These are phyloP conservation scores for Sanderia malayensis DNA, from an alignment of 30 jellyfish, hydroid and myxozoan genomes.

Conservation along the genomic window DNA sequence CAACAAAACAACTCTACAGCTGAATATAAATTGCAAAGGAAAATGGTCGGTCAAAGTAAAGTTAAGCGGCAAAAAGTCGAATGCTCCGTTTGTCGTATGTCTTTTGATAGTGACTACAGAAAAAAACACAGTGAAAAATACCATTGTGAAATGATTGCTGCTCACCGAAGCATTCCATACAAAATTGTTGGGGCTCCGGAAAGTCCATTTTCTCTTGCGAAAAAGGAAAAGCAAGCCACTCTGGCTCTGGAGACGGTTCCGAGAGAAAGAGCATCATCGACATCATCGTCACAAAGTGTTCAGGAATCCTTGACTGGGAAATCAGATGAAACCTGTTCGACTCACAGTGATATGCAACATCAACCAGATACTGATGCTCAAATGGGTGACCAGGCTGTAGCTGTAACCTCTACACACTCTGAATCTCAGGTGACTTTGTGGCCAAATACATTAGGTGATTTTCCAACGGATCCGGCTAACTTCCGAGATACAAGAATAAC, in stretches of 20 bases:
- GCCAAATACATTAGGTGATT: constrained; percentile 1
- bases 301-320: constrained; percentile 20
- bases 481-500: neutral
- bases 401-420: constrained; percentile 7
- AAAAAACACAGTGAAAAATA: constrained; percentile 7
- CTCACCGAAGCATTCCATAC: constrained; percentile 12
- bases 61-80: neutral
- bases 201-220: constrained; percentile 15
- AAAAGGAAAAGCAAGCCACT: neutral
- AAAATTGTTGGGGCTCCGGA: constrained; percentile 20
- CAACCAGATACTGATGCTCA: constrained; percentile 13
- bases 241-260: constrained; percentile 4
- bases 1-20: no score
- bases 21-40: no score
- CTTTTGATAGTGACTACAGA: constrained; percentile 13
- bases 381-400: constrained; percentile 9
- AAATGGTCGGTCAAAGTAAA: no score
- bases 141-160: constrained; percentile 26
- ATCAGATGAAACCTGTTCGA: constrained; percentile 19
- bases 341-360: neutral
- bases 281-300: constrained; percentile 6
- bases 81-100: neutral
- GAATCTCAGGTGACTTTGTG: constrained; percentile 25
- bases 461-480: constrained; percentile 19
- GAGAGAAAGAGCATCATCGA: constrained; percentile 3